Percentiles rank a stretch among this genome's conserved stretches.
These are phyloP conservation scores for Procavia capensis DNA, from an alignment of 2,113 vertebrate species.

Conservation along the genomic window DNA sequence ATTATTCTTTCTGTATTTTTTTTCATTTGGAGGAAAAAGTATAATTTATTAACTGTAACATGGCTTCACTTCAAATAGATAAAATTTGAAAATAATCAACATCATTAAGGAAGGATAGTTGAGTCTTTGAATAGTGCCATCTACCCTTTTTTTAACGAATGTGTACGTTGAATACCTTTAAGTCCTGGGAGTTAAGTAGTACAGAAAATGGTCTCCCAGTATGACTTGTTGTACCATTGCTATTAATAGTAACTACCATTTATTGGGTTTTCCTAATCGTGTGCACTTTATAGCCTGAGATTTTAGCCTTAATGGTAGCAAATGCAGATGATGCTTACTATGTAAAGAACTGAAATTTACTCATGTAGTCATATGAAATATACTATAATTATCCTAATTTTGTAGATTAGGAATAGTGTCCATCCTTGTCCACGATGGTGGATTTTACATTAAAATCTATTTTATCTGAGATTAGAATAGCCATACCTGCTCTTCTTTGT, in stretches of 20 bases:
- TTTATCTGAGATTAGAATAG: too few species aligned
- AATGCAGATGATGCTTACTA: background rate
- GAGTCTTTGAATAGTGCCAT: background rate
- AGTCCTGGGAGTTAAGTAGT: background rate
- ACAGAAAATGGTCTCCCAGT: background rate
- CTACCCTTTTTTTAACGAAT: background rate
- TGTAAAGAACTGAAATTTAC: background rate
- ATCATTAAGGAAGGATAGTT: background rate
- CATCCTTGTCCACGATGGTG: too few species aligned
- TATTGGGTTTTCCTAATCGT: background rate
- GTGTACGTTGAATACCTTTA: background rate
- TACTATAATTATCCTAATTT: background rate
- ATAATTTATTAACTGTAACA: background rate
- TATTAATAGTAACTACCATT: background rate
- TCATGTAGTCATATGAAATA: background rate
- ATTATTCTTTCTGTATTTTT: background rate
- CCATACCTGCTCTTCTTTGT: too few species aligned
- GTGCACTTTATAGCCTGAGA: background rate
- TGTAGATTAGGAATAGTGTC: constrained; percentile 19
- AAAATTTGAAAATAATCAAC: background rate
- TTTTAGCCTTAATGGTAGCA: background rate
- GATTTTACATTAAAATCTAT: too few species aligned
- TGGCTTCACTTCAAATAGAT: background rate
- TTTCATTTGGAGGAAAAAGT: background rate
- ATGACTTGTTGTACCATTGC: background rate